Evolutionary conservation across 1,140 invertebrate species (phyloP), one percentile per base, ranked within the genome.

Genomic region (Ephestia elutella): DNA sequence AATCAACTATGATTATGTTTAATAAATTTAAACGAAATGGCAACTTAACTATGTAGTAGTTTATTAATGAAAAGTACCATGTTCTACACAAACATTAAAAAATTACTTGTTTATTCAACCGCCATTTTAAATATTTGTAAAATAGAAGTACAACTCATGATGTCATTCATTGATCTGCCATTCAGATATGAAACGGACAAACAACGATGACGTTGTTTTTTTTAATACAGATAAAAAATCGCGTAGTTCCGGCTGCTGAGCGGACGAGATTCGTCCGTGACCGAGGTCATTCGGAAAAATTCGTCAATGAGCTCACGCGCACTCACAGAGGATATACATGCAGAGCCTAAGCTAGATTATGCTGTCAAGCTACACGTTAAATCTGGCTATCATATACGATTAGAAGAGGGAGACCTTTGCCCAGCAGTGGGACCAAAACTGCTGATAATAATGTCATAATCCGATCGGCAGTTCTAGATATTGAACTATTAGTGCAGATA

Each of bases 291-390:
- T 59, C 66, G 70, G 68, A 72, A 73, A 69, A 72, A 74, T 76
- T 80, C 70, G 75, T 85, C 80, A 85, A 82, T 85, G 80, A 80
- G 78, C 68, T 78, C 77, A 75, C 72, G 73, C 71, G 10, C 9
- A 68, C 75, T 72, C 78, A 79, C 56, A 51, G 54, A 32, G 35
- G 49, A 70, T 69, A 73, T 5, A 11, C 2, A 11, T 10, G 13
- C 9, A 71, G 73, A 73, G 71, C 71, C 65, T 25, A n/a, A 49
- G 58, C 44, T 54, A 59, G 70, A 73, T 66, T 66, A n/a, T n/a
- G n/a, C n/a, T n/a, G n/a, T n/a, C n/a, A n/a, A n/a, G n/a, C n/a
- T n/a, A n/a, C n/a, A n/a, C n/a, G n/a, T n/a, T n/a, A n/a, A n/a
- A n/a, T 66, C 62, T 57, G 56, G 56, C 62, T 44, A 57, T 54